Conservation (phyloP, 2,113 vertebrate species). For the Arenaria interpres region DNA sequence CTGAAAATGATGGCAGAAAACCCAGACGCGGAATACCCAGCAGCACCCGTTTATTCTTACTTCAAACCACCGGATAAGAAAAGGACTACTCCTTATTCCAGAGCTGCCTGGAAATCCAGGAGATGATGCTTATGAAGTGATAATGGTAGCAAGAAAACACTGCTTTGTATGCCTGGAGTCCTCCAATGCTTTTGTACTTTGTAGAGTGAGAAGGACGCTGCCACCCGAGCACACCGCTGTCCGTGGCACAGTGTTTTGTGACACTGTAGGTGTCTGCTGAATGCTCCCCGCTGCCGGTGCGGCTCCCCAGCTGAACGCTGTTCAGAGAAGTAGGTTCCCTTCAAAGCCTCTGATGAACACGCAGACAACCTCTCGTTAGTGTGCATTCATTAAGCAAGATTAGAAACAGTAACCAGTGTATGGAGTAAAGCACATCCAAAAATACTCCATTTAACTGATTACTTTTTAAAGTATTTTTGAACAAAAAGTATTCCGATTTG, state of each 20-base stretch:
- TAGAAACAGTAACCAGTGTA: slow-evolving; percentile 40
- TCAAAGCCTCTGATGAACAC: slow-evolving; percentile 69
- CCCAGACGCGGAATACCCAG: slow-evolving; percentile 87
- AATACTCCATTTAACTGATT: slow-evolving; percentile 63
- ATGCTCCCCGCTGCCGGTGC: slow-evolving; percentile 26
- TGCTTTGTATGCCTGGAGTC: slow-evolving; percentile 30
- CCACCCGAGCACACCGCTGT: slow-evolving; percentile 1
- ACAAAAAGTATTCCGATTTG: neutral
- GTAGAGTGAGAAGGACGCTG: slow-evolving; percentile 44
- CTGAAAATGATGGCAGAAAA: slow-evolving; percentile 99
- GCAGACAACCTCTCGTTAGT: slow-evolving; percentile 67
- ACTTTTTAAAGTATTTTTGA: slow-evolving; percentile 66
- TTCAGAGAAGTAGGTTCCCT: slow-evolving; percentile 63
- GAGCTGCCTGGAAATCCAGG: slow-evolving; percentile 80
- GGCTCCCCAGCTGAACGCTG: slow-evolving; percentile 52
- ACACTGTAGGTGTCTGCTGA: slow-evolving; percentile 22
- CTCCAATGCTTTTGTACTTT: slow-evolving; percentile 63
- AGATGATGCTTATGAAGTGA: slow-evolving; percentile 74
- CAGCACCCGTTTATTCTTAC: slow-evolving; percentile 90
- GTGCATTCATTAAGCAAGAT: slow-evolving; percentile 69
- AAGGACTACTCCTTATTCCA: slow-evolving; percentile 92
- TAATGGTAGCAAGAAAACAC: slow-evolving; percentile 37
- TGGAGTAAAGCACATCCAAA: slow-evolving; percentile 58
- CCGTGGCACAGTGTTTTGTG: neutral
- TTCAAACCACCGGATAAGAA: slow-evolving; percentile 95